Conservation (phyloP, 2,888 invertebrate species). For the Patella ulyssiponensis region DNA sequence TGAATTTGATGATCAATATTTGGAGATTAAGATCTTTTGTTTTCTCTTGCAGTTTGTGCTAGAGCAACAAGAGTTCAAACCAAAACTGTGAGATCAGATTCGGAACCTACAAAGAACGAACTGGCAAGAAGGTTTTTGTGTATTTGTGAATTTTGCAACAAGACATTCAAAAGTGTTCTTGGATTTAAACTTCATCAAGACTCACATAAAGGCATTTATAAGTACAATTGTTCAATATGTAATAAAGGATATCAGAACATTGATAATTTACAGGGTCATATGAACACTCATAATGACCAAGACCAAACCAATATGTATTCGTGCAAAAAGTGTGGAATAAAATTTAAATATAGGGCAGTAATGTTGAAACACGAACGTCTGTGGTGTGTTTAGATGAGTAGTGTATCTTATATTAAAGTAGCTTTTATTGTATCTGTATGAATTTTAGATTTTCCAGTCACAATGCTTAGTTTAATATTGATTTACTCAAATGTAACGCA, state of each 20-base stretch:
- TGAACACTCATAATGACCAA: neutral
- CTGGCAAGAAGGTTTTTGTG: neutral
- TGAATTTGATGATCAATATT: too few relatives aligned
- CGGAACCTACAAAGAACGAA: neutral
- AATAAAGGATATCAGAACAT: conserved; percentile 9
- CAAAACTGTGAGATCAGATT: neutral
- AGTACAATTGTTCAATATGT: neutral
- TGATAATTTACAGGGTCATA: neutral
- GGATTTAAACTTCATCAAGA: neutral
- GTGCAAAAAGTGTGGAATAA: neutral
- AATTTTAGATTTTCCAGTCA: too few relatives aligned
- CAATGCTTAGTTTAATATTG: too few relatives aligned
- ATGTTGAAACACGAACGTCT: neutral
- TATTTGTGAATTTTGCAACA: neutral
- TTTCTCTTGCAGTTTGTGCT: conserved; percentile 5
- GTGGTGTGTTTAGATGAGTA: neutral
- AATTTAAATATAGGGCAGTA: neutral
- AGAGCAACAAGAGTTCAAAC: neutral
- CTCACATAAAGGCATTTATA: conserved; percentile 2
- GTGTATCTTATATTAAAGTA: too few relatives aligned
- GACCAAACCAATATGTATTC: neutral
- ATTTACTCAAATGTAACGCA: too few relatives aligned
- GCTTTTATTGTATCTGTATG: too few relatives aligned
- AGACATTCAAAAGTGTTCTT: neutral
- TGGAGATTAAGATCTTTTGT: neutral